A percentile compares a stretch with the other conserved stretches of the same genome.
Conservation (phyloP, 2,113 vertebrate species). For the Tetrax tetrax region DNA sequence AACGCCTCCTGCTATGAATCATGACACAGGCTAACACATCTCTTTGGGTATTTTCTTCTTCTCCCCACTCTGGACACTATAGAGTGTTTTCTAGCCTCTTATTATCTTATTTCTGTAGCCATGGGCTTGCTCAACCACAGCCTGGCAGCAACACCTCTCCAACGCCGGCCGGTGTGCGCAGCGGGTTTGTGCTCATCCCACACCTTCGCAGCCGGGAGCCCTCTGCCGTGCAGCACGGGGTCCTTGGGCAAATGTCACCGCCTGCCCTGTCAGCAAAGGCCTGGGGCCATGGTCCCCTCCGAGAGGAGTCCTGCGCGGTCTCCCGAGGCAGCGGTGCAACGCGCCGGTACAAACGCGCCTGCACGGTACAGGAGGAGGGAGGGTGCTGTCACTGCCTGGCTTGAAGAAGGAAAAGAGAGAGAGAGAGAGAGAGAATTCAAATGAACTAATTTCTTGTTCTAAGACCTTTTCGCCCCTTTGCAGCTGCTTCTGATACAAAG, state of each 20-base stretch:
- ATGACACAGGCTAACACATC: not conserved
- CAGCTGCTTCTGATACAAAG: conserved; percentile 66
- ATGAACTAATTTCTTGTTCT: conserved; percentile 68
- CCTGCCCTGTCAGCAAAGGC: not conserved
- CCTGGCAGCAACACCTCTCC: not conserved
- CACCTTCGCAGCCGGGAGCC: not conserved
- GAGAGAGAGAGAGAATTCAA: conserved; percentile 40
- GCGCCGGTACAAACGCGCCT: not conserved
- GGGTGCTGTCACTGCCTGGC: not conserved
- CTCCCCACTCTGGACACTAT: not conserved
- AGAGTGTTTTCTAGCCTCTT: not conserved
- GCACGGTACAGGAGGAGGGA: accelerated
- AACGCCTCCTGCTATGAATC: not conserved
- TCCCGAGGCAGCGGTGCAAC: not conserved
- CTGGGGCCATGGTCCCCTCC: accelerated
- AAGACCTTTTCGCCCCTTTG: conserved; percentile 47
- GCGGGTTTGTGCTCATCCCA: not conserved
- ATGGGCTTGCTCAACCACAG: not conserved
- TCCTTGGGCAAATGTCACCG: accelerated
- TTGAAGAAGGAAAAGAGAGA: not conserved
- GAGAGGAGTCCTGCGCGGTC: accelerated
- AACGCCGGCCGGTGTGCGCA: accelerated
- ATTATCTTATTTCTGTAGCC: not conserved
- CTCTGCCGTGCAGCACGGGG: accelerated
- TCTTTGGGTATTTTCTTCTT: not conserved